Base-by-base conservation (phyloP, 2,888 invertebrate species). In the Bombylius discolor region DNA sequence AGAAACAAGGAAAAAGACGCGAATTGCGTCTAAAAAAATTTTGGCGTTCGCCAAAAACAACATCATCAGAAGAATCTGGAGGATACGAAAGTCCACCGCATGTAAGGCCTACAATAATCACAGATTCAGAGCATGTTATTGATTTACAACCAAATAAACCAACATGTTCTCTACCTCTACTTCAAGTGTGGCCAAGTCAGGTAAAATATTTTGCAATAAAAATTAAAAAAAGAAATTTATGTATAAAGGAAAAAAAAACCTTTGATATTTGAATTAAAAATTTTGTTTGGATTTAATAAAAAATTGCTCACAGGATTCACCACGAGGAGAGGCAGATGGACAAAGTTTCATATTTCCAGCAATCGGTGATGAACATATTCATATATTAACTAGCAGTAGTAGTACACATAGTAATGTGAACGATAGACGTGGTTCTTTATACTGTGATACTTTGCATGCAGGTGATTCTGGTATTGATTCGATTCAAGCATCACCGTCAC, bases 391-490 rank as follows among this genome's bases (percentile, higher is more conserved):
- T 36, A 50, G 32, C 44, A 47, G 44, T 42, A 56, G 51, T 32
- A 44, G 47, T 39, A 49, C 44, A 23, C 45, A 49, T 23, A 50
- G 23, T 31, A 69, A 66, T 59, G 73, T 73, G 54, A 23, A 23
- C 23, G 23, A 23, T 23, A 23, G 23, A 23, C 23, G 23, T 23
- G 23, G 23, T 23, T 23, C 23, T 23, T 64, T 73, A 51, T 73
- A 69, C 67, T 75, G 77, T 68, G 79, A 79, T 67, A 73, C 72
- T 53, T 67, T 73, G 60, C 77, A 78, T 62, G 77, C 76, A 51
- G 79, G 79, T 62, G 85, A 85, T 69, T 85, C 84, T 23, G 85
- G 85, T 58, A 85, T 85, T 66, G 84, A 85, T 62, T 85, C 85
- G 13, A 80, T 82, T 59, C 85, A 85, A 78, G 84, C 84, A 64